Percentiles rank a stretch among this genome's conserved stretches.
Conservation (phyloP, 2,888 invertebrate genomes). For the Carpatolechia fugitivella region DNA sequence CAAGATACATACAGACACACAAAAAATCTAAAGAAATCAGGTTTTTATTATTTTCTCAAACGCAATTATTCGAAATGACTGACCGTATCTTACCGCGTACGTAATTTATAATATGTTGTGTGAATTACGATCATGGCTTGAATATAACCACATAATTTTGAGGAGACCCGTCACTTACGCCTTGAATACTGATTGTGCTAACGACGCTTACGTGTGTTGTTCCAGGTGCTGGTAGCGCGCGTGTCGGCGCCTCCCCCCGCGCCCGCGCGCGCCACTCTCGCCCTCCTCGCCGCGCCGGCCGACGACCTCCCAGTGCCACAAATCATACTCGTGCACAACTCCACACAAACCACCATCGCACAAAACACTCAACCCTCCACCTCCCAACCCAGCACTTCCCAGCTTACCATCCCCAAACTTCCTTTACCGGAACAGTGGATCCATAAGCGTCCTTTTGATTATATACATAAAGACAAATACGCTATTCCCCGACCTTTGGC, state of each 20-base stretch:
- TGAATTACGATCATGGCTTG: too few species aligned
- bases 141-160: too few species aligned
- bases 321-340: slow-evolving; percentile 25
- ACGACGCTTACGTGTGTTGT: too few species aligned
- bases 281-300: slow-evolving; percentile 28
- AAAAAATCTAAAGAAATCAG: too few species aligned
- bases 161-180: too few species aligned
- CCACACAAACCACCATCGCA: slow-evolving; percentile 16
- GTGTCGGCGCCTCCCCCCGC: slow-evolving; percentile 19
- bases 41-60: too few species aligned
- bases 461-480: slow-evolving; percentile 42
- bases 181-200: too few species aligned
- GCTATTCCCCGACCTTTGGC: slow-evolving; percentile 52
- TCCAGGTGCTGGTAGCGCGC: slow-evolving; percentile 4
- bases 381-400: slow-evolving; percentile 21
- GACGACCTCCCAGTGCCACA: slow-evolving; percentile 31
- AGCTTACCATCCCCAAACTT: slow-evolving; percentile 53
- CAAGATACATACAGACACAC: too few species aligned
- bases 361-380: slow-evolving; percentile 21
- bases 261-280: slow-evolving; percentile 26
- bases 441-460: slow-evolving; percentile 60
- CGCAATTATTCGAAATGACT: too few species aligned
- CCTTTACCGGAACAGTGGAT: slow-evolving; percentile 71
- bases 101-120: too few species aligned
- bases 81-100: too few species aligned